Base-by-base conservation (phyloP, 2,113 vertebrate species). In the Chionomys nivalis region DNA sequence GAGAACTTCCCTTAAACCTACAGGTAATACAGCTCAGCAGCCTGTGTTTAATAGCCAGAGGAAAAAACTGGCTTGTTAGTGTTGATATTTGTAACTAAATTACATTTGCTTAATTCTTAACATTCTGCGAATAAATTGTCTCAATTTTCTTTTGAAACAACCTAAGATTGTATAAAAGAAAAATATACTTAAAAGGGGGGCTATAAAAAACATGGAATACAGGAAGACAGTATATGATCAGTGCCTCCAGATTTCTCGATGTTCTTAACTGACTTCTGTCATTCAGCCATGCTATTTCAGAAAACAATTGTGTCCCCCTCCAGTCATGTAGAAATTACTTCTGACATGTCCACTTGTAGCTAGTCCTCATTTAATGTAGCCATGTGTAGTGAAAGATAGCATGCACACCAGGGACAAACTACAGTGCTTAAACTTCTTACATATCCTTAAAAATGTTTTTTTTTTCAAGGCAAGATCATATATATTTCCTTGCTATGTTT, bases 11-110 rank as follows among this genome's bases (percentile, higher is more conserved):
- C 19, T 55, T 6, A 1, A 44, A 39, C 33, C 11, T 36, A 52
- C 66, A 0, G 0, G 0, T 1, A 63, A 2, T 6, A 28, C 13
- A 78, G 4, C 0, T 33, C 65, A 47, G 4, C 61, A 42, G 82
- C 16, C 7, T 31, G 17, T 21, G 12, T 94, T 85, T 28, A n/a
- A 11, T 4, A 42, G 5, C 82, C n/a, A 76, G 14, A 82, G 3
- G 2, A 55, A 49, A 39, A 87, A 65, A 16, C 16, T 61, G 1
- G 63, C 55, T 58, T 95, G 7, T 95, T 78, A 58, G 0, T 94
- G 88, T 90, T 68, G 65, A 23, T 87, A 26, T 89, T n/a, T 90
- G 23, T 66, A 78, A 31, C 55, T 39, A 52, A 87, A 58, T 82
- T 17, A 2, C 8, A 49, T 33, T 9, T 73, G 47, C 7, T 39